Percentiles rank a stretch among this genome's conserved stretches.
phyloP scores from a whole-genome alignment of 2,797 vertebrate genomes.

The Lepilemur ruficaudatus region DNA sequence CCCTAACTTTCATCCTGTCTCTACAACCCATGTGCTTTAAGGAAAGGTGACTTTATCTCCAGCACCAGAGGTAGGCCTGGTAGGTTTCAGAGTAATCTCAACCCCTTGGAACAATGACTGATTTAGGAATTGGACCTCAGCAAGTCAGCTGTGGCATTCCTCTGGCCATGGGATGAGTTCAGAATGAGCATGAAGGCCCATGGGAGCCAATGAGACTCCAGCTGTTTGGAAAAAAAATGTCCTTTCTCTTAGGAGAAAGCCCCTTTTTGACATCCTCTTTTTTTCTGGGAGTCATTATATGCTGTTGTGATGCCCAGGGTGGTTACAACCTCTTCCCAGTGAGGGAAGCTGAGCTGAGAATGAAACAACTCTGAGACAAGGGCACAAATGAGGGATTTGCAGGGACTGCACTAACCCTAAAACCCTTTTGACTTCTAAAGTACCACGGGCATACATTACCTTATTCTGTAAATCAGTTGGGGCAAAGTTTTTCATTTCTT shows the following conservation, averaged over 20 bases:
- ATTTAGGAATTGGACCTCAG: background rate
- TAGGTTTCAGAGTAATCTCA: background rate
- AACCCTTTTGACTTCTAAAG: background rate
- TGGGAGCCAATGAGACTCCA: background rate
- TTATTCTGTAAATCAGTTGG: background rate
- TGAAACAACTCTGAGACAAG: background rate
- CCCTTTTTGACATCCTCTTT: background rate
- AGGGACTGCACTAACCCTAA: background rate
- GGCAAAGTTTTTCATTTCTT: background rate
- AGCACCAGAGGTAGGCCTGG: background rate
- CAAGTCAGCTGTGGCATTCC: background rate
- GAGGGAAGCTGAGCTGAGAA: background rate
- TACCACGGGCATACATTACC: background rate
- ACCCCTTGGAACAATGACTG: background rate
- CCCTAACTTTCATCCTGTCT: background rate
- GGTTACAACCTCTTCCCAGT: background rate
- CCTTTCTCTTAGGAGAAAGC: background rate
- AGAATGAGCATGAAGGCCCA: background rate
- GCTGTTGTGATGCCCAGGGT: background rate
- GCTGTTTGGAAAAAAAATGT: background rate
- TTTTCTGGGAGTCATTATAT: background rate
- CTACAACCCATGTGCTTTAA: background rate
- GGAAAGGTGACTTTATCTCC: background rate
- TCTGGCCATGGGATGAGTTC: background rate
- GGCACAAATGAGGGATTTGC: background rate